Evolutionary conservation across 2,888 invertebrate genomes (phyloP), one percentile per base, ranked within the genome.

Genomic region (Hoplodrina ambigua): DNA sequence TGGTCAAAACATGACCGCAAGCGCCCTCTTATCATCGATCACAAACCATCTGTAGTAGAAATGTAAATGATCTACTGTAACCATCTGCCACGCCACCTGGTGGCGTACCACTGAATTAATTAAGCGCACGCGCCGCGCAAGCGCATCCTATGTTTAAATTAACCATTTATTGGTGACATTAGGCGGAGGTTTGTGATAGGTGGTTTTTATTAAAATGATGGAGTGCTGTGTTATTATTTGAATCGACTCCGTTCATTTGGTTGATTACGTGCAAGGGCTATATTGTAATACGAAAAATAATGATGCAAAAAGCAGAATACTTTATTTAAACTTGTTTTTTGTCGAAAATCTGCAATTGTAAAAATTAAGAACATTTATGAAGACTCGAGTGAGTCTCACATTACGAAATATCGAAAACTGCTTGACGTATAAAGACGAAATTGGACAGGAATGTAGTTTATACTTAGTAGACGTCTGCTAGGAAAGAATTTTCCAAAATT

Each of bases 31-130:
- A 84, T 85, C 82, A 78, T 75, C 71, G 75, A 85, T 84, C 83
- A 82, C 70, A 64, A 75, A 69, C 74, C 81, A 78, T 84, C 78
- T 85, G 78, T 69, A 85, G 87, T 85, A 86, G 80, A 90, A 88
- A 91, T 92, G 90, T 87, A 91, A 92, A 92, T 92, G 87, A 86
- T 85, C 81, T 84, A 79, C 62, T 4, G 82, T 19, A 58, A 68
- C 88, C 95, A 95, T 95, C 94, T 95, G 95, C 91, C 92, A 66
- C 93, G 89, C 92, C 95, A 95, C 95, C 95, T 95, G 95, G 95
- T 70, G 91, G 87, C 41, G 71, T 75, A 86, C 82, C 83, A 76
- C 87, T 92, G 94, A 94, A 94, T 95, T 94, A 94, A 95, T 95
- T 81, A 79, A 80, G 82, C 80, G 92, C 93, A 90, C 92, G 92